phyloP scores from a whole-genome alignment of 2,888 invertebrate genomes.

The Lycia hirtaria region DNA sequence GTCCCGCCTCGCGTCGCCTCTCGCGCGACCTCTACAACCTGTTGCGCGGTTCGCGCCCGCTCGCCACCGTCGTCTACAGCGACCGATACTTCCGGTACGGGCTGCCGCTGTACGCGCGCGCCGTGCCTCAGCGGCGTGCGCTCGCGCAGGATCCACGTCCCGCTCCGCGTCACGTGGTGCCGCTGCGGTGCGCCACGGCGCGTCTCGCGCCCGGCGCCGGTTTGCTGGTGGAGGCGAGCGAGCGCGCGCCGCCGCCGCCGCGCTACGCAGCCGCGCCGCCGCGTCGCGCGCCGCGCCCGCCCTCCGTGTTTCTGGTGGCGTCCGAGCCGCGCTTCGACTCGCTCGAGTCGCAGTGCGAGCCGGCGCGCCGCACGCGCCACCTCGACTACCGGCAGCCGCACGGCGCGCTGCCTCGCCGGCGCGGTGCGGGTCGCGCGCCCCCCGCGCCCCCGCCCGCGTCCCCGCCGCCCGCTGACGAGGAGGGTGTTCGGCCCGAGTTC shows the following conservation, averaged over 20 bases:
- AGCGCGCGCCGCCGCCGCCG: slow-evolving; percentile 36
- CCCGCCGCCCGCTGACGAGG: slow-evolving; percentile 9
- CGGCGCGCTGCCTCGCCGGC: slow-evolving; percentile 41
- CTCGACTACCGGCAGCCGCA: slow-evolving; percentile 47
- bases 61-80: slow-evolving; percentile 78
- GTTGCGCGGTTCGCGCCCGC: slow-evolving; percentile 56
- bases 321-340: slow-evolving; percentile 31
- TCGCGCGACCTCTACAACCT: slow-evolving; percentile 58
- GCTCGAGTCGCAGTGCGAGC: slow-evolving; percentile 39
- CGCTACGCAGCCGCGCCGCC: slow-evolving; percentile 23
- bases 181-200: slow-evolving; percentile 28
- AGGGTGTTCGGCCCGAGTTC: slow-evolving; percentile 34
- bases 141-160: slow-evolving; percentile 31
- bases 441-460: slow-evolving; percentile 47
- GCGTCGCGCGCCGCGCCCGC: slow-evolving; percentile 36
- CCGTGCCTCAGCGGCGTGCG: slow-evolving; percentile 40
- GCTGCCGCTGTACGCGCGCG: slow-evolving; percentile 63
- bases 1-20: slow-evolving; percentile 41
- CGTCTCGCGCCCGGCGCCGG: slow-evolving; percentile 24
- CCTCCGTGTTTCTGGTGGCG: slow-evolving; percentile 28
- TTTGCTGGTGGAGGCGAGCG: slow-evolving; percentile 32
- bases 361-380: slow-evolving; percentile 32
- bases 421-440: slow-evolving; percentile 34
- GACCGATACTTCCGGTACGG: slow-evolving; percentile 79
- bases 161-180: slow-evolving; percentile 36